Evolutionary conservation across 1,140 invertebrate species (phyloP), one percentile per base, ranked within the genome.

Genomic region (Papilio aristodemus): DNA sequence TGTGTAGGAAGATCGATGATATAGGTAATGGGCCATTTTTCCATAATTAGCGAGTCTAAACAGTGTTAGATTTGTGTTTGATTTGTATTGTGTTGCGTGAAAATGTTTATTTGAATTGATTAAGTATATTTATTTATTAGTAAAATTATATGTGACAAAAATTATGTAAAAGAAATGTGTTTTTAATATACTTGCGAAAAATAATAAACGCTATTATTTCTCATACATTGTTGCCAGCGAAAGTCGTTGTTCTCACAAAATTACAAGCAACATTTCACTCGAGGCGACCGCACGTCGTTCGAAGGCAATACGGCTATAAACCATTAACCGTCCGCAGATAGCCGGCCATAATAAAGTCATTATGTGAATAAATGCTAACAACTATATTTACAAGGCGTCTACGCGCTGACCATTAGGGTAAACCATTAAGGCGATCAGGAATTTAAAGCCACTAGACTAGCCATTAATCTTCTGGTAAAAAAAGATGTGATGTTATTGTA

Each of bases 351-450:
- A 90, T 90, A 89, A 87, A 90, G 83, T 82, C 83, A 87, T 90
- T 90, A 90, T 81, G 77, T 78, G 84, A 82, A 84, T 84, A 81
- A 90, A 88, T 83, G 80, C 77, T 87, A 87, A 89, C 81, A 83
- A 87, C 79, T 80, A 80, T 86, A 85, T 86, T 88, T 85, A 87
- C 82, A 77, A 82, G 81, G 84, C 81, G 82, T 79, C 81, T 86
- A 76, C 78, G 71, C 78, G 78, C 39, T 78, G 74, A 78, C 75
- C 78, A 85, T 90, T 86, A 87, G 71, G 74, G 71, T 71, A 81
- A 74, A 78, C 76, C 75, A 79, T 83, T 81, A 77, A 62, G 17
- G 39, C 64, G 62, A 58, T 46, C 9, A 17, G 75, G 46, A 54
- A 76, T 71, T 54, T 25, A 25, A 17, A 38, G 37, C 22, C 2